phyloP scores from a whole-genome alignment of 2,113 vertebrate species.

The Centropus bengalensis region DNA sequence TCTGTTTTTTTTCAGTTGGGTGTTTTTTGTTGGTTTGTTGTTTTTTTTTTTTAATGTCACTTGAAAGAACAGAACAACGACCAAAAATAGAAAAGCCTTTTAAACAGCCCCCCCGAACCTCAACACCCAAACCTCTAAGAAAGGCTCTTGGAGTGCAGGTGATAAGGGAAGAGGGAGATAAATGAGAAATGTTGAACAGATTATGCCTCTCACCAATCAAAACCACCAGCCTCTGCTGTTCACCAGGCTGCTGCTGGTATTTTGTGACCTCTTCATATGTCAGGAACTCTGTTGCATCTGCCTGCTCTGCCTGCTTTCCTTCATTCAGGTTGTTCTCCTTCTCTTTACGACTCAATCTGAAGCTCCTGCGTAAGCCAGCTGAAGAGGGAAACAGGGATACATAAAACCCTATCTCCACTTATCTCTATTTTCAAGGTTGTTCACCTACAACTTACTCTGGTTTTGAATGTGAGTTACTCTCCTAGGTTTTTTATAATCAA shows the following conservation, averaged over 20 bases:
- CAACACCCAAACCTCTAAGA: background rate
- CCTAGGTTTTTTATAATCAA: accelerated
- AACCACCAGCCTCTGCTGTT: conserved; percentile 88
- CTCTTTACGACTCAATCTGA: conserved; percentile 86
- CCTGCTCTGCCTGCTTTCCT: conserved; percentile 58
- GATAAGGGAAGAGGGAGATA: background rate
- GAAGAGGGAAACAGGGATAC: background rate
- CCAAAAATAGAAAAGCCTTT: background rate
- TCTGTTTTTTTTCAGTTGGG: background rate
- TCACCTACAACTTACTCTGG: background rate
- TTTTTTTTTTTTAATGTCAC: background rate
- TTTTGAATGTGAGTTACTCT: background rate
- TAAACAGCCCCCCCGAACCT: background rate
- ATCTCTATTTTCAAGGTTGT: accelerated
- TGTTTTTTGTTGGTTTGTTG: background rate
- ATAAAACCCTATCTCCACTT: background rate
- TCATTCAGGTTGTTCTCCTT: conserved; percentile 75
- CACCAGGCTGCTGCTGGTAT: conserved; percentile 83
- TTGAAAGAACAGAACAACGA: background rate
- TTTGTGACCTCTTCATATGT: conserved; percentile 91
- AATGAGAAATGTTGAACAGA: accelerated
- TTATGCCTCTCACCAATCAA: conserved; percentile 83
- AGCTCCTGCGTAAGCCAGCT: conserved; percentile 91
- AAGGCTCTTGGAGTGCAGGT: background rate
- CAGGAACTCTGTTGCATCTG: conserved; percentile 74